phyloP scores from a whole-genome alignment of 2,888 invertebrate genomes.

The Poecilus cupreus region DNA sequence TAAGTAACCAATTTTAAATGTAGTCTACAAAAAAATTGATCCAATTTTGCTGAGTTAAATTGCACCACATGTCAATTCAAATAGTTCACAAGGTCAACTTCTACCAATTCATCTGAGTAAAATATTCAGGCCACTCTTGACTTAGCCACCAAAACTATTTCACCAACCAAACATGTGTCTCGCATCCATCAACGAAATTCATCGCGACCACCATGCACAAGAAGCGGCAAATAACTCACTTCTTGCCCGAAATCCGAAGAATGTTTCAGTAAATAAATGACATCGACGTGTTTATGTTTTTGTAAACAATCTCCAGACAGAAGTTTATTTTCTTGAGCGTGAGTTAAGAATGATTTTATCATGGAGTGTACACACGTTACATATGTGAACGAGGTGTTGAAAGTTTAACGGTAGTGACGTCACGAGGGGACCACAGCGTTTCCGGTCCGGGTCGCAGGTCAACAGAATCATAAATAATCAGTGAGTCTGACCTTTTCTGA shows the following conservation, averaged over 20 bases:
- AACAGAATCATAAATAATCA: slow-evolving; percentile 57
- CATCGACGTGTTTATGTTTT: slow-evolving; percentile 1
- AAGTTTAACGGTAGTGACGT: slow-evolving; percentile 43
- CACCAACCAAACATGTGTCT: slow-evolving; percentile 7
- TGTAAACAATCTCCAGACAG: not conserved
- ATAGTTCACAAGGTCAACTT: not conserved
- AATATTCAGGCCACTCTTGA: slow-evolving; percentile 10
- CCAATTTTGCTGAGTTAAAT: no score
- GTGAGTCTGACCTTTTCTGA: slow-evolving; percentile 38
- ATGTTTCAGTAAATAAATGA: slow-evolving; percentile 16
- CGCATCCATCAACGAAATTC: slow-evolving; percentile 4
- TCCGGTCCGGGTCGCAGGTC: slow-evolving; percentile 55
- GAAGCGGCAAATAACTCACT: not conserved
- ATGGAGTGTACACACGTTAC: slow-evolving; percentile 1
- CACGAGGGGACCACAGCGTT: slow-evolving; percentile 21
- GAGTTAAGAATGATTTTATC: not conserved
- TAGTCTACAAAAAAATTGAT: not conserved
- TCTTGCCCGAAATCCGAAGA: not conserved
- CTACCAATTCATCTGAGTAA: slow-evolving; percentile 6
- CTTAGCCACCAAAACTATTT: not conserved
- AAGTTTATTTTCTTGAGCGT: not conserved
- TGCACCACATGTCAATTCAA: not conserved
- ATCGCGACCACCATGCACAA: not conserved
- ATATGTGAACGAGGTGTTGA: slow-evolving; percentile 8
- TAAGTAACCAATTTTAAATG: no score